phyloP scores from a whole-genome alignment of 2,888 invertebrate genomes.

The Nomada hirtipes region DNA sequence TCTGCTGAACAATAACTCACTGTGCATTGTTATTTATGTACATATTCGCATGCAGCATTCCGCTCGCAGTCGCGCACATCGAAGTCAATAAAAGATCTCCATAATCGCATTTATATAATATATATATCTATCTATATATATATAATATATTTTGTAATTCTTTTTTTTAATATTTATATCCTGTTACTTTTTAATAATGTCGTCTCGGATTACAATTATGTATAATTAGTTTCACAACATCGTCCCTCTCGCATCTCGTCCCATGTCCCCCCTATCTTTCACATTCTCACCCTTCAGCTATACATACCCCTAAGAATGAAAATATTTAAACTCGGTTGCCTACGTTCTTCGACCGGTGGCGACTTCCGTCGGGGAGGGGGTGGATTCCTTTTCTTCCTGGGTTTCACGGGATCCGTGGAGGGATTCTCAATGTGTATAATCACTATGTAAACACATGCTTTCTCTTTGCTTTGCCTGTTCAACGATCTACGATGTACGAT shows the following conservation, averaged over 20 bases:
- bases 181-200: constrained; percentile 65
- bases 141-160: constrained; percentile 64
- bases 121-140: constrained; percentile 63
- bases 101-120: constrained; percentile 57
- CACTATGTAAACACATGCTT: constrained; percentile 55
- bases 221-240: constrained; percentile 56
- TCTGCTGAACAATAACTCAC: constrained; percentile 68
- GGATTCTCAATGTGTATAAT: constrained; percentile 65
- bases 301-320: constrained; percentile 66
- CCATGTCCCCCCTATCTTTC: constrained; percentile 6
- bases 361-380: constrained; percentile 18
- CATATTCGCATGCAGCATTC: constrained; percentile 59
- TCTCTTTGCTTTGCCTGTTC: constrained; percentile 38
- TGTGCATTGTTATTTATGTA: constrained; percentile 73
- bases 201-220: constrained; percentile 66
- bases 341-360: constrained; percentile 64
- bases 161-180: constrained; percentile 66
- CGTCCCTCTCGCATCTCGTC: constrained; percentile 1
- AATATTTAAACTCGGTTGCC: constrained; percentile 79
- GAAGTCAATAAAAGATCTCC: constrained; percentile 67
- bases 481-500: constrained; percentile 68
- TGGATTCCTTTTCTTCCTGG: constrained; percentile 14
- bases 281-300: neutral
- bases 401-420: constrained; percentile 60
- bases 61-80: constrained; percentile 64